Base-by-base conservation (phyloP, 2,888 invertebrate species). In the Chironomus tentans region DNA sequence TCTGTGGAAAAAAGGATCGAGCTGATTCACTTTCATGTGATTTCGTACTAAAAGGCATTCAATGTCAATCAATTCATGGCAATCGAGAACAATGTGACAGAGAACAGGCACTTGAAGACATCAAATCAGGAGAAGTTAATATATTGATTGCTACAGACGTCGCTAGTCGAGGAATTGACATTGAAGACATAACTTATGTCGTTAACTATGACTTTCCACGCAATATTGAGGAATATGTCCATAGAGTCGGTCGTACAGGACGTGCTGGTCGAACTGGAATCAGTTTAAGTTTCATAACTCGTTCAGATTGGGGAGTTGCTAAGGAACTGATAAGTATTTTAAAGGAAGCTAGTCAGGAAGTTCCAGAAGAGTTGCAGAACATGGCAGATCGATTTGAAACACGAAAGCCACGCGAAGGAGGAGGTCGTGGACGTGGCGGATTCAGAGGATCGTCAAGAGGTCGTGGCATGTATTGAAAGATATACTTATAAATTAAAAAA, bases 221-320 rank as follows among this genome's bases (percentile, higher is more conserved):
- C 15, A 94, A 96, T 80, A 94, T 97, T 80, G 97, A 97, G 82
- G 97, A 98, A 81, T 98, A 97, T 84, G 95, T 95, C 0, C 97
- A 98, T 82, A 88, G 97, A 77, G 94, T 98, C n/a, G 97, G 97
- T 0, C 88, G 98, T 77, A 98, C 97, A 38, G 38, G 38, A 0
- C 87, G 97, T 77, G 97, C 98, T 15, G 97, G 97, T 15, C 88
- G 89, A 77, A 89, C 88, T 0, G 97, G 98, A 0, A 89, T 89
- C 74, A 91, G 96, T 0, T 88, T 97, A 48, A 93, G 94, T 76
- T 90, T 93, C 79, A 85, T 98, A 78, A 90, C 95, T 0, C 86
- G 91, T 61, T 85, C 84, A 28, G 95, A 97, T 83, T 95, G 96
- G 94, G 88, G 86, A 12, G 88, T 92, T 80, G 95, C 97, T 0